Evolutionary conservation across 64 coral and sea anemone genomes (phyloP).

Genomic region (Stylophora pistillata): DNA sequence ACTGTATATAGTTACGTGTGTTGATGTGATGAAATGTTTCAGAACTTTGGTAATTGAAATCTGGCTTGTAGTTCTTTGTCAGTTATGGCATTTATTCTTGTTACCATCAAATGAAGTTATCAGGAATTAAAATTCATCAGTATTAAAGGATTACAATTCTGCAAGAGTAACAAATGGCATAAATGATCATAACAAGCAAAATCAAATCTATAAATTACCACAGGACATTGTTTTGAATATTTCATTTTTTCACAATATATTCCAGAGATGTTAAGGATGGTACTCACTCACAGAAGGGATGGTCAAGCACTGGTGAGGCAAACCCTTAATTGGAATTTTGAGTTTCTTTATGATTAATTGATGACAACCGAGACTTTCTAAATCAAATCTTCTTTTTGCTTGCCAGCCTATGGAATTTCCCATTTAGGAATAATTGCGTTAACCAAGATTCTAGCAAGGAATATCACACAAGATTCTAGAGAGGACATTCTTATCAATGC

Average conservation of each 20-base stretch:
- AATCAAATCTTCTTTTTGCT: background rate
- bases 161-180: too few species aligned
- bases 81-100: too few species aligned
- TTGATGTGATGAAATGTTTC: too few species aligned
- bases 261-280: slow-evolving; percentile 84
- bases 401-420: slow-evolving; percentile 70
- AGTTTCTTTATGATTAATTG: background rate
- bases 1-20: too few species aligned
- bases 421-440: slow-evolving; percentile 79
- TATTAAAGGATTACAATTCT: too few species aligned
- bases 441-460: slow-evolving; percentile 78
- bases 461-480: slow-evolving; percentile 62
- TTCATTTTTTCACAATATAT: background rate
- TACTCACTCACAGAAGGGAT: slow-evolving; percentile 74
- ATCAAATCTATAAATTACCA: too few species aligned
- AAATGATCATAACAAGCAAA: too few species aligned
- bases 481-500: slow-evolving; percentile 91
- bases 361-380: too few species aligned
- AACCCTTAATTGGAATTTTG: background rate
- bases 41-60: too few species aligned
- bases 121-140: too few species aligned
- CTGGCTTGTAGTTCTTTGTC: too few species aligned
- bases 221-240: background rate
- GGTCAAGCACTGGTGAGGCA: slow-evolving; percentile 61
- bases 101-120: too few species aligned